phyloP scores from a whole-genome alignment of 2,797 vertebrate genomes.

The Synaphobranchus kaupii region DNA sequence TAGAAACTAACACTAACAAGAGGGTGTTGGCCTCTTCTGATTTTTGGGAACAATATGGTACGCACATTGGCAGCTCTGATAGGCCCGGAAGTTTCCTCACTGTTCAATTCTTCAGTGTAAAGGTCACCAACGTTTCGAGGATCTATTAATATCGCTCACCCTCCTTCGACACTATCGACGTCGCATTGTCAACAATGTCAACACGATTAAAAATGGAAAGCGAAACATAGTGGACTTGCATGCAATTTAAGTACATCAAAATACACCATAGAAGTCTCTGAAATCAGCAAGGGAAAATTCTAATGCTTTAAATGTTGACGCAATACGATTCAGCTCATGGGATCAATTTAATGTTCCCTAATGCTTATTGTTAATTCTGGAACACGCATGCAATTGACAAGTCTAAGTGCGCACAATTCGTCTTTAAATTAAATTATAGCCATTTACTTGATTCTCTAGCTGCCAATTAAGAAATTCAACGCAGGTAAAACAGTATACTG shows the following conservation, averaged over 20 bases:
- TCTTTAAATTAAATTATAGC: too few species aligned
- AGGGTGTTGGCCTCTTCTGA: not conserved
- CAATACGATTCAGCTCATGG: too few species aligned
- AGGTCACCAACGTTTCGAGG: not conserved
- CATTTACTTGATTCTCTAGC: too few species aligned
- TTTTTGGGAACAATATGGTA: conserved; percentile 20
- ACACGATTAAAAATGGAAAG: not conserved
- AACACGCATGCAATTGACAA: not conserved
- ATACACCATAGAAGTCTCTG: not conserved
- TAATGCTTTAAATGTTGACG: too few species aligned
- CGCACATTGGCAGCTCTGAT: not conserved
- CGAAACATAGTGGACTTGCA: not conserved
- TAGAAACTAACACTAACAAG: not conserved
- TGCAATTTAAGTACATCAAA: not conserved
- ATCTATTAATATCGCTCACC: not conserved
- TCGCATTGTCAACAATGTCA: not conserved
- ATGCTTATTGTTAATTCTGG: not conserved
- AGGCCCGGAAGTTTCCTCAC: not conserved
- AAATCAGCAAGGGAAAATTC: too few species aligned
- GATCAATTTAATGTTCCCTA: too few species aligned
- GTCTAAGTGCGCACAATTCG: too few species aligned
- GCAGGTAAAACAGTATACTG: too few species aligned
- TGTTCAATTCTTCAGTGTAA: not conserved
- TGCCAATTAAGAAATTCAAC: too few species aligned
- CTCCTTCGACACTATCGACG: not conserved